Evolutionary conservation across 2,113 vertebrate genomes (phyloP).

Genomic region (Nestor notabilis): DNA sequence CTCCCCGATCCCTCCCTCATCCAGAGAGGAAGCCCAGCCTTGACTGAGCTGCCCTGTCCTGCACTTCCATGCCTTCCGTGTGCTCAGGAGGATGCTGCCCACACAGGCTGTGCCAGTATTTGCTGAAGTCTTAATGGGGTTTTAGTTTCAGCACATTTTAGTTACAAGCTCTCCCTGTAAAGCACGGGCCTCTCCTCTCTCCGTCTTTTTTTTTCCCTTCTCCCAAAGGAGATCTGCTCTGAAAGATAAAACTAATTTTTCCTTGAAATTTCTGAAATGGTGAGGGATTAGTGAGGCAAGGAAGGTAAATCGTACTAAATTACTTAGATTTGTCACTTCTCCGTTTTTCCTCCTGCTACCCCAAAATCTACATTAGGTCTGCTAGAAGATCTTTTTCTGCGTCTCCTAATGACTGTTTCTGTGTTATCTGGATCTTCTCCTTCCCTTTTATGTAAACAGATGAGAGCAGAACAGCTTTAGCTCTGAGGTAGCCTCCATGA

Average conservation of each 20-base stretch:
- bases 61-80: not conserved
- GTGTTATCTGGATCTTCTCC: not conserved
- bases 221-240: not conserved
- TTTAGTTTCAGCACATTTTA: not conserved
- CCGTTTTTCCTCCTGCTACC: not conserved
- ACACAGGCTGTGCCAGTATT: not conserved
- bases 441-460: not conserved
- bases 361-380: not conserved
- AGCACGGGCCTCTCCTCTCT: not conserved
- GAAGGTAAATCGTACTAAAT: not conserved
- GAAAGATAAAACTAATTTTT: not conserved
- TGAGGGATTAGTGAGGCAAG: not conserved
- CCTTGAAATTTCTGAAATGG: not conserved
- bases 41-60: not conserved
- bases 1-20: not conserved
- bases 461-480: not conserved
- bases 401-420: not conserved
- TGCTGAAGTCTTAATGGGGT: not conserved
- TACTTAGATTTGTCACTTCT: not conserved
- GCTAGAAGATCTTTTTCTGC: not conserved
- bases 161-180: not conserved
- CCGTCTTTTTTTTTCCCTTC: not conserved
- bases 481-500: not conserved
- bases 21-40: not conserved
- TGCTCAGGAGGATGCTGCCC: not conserved